A percentile compares a stretch with the other conserved stretches of the same genome.
phyloP scores from a whole-genome alignment of 2,113 vertebrate species.

The Strix uralensis region DNA sequence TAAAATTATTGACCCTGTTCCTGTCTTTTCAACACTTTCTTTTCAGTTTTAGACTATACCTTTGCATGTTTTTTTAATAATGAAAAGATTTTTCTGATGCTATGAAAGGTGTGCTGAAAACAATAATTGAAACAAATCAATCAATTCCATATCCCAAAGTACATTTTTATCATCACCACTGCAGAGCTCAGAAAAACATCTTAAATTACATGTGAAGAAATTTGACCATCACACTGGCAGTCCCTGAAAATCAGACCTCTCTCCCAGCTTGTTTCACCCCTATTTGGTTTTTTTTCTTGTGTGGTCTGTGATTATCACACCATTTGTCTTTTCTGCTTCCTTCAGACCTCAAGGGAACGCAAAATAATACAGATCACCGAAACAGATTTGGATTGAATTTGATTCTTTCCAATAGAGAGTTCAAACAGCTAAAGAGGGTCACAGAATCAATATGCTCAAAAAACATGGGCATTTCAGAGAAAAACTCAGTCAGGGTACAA shows the following conservation, averaged over 20 bases:
- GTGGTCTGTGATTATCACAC: conserved; percentile 9
- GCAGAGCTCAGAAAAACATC: not conserved
- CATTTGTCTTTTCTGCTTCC: conserved; percentile 38
- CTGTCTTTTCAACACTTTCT: not conserved
- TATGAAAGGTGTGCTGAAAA: not conserved
- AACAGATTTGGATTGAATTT: conserved; percentile 20
- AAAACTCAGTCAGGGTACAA: not conserved
- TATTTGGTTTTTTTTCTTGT: not conserved
- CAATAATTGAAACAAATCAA: not conserved
- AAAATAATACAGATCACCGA: conserved; percentile 16
- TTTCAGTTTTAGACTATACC: not conserved
- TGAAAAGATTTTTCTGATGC: not conserved
- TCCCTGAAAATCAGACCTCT: not conserved
- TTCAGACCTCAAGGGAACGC: not conserved
- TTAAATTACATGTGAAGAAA: conserved; percentile 26
- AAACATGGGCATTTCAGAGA: conserved; percentile 41
- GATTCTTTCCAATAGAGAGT: conserved; percentile 24
- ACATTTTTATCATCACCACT: not conserved
- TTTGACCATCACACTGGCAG: not conserved
- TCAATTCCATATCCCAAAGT: not conserved
- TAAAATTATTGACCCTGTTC: not conserved
- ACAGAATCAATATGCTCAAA: conserved; percentile 50
- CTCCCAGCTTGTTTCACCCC: not conserved
- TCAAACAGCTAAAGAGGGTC: conserved; percentile 49
- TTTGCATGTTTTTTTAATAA: not conserved